These are phyloP conservation scores for Drosophila mimetica DNA, from an alignment of 2,888 invertebrate genomes.

Conservation along the genomic window DNA sequence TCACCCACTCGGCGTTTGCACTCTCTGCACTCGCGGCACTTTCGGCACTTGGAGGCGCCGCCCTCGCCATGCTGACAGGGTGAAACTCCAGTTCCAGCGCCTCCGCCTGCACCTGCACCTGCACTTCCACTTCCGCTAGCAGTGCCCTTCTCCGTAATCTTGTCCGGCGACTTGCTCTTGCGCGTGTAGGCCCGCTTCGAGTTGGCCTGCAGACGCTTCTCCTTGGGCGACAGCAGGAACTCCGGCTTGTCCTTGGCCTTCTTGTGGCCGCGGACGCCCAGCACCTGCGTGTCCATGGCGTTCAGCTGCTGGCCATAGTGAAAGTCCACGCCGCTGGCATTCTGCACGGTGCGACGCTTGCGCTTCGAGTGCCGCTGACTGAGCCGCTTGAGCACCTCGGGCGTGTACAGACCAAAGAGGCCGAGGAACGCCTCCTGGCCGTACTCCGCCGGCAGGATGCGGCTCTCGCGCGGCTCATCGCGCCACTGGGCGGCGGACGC, in stretches of 20 bases:
- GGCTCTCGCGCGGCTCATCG: conserved; percentile 73
- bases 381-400: conserved; percentile 75
- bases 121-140: conserved; percentile 7
- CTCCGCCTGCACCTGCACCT: conserved; percentile 3
- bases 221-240: conserved; percentile 82
- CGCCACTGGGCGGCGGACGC: conserved; percentile 70
- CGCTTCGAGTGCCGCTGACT: conserved; percentile 83
- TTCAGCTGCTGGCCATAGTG: conserved; percentile 81
- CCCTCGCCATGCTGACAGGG: conserved; percentile 9
- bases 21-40: conserved; percentile 67
- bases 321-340: conserved; percentile 82
- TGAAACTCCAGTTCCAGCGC: background rate
- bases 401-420: conserved; percentile 80
- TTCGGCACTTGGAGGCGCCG: conserved; percentile 17
- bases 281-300: conserved; percentile 64
- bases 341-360: conserved; percentile 82
- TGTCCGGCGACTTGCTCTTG: conserved; percentile 59
- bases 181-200: conserved; percentile 56
- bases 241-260: conserved; percentile 76
- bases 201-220: conserved; percentile 71
- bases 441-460: conserved; percentile 70
- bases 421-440: conserved; percentile 81
- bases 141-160: conserved; percentile 3
- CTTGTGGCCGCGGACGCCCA: conserved; percentile 70
- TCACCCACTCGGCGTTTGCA: conserved; percentile 76